Evolutionary conservation across 2,888 invertebrate genomes (phyloP).

Genomic region (Cephus rjabovi): DNA sequence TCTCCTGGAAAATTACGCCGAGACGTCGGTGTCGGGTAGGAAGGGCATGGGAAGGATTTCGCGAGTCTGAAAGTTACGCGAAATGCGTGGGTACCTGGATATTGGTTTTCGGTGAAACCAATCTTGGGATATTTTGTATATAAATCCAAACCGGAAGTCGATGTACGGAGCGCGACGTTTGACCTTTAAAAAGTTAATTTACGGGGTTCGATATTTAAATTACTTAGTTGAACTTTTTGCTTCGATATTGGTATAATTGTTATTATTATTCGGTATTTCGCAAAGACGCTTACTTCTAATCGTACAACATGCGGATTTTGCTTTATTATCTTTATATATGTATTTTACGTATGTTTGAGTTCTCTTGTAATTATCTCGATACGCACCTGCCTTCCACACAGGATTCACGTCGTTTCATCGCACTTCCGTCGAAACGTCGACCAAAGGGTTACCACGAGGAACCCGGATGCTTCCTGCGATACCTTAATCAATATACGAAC

Average conservation of each 20-base stretch:
- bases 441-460: not conserved
- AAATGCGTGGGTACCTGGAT: not conserved
- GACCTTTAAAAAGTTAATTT: not conserved
- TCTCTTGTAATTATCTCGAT: not conserved
- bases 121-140: not conserved
- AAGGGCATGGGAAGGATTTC: not conserved
- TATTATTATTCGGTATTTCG: not conserved
- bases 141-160: not conserved
- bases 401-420: not conserved
- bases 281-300: not conserved
- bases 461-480: not conserved
- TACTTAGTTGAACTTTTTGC: not conserved
- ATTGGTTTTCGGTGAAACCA: not conserved
- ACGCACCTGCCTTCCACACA: not conserved
- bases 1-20: not conserved
- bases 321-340: not conserved
- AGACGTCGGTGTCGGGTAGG: not conserved
- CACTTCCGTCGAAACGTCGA: not conserved
- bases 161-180: not conserved
- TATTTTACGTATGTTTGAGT: not conserved
- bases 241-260: not conserved
- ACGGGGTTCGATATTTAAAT: not conserved
- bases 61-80: not conserved
- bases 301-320: not conserved
- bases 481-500: not conserved